phyloP scores from a whole-genome alignment of 2,797 vertebrate species.

The Champsocephalus esox region DNA sequence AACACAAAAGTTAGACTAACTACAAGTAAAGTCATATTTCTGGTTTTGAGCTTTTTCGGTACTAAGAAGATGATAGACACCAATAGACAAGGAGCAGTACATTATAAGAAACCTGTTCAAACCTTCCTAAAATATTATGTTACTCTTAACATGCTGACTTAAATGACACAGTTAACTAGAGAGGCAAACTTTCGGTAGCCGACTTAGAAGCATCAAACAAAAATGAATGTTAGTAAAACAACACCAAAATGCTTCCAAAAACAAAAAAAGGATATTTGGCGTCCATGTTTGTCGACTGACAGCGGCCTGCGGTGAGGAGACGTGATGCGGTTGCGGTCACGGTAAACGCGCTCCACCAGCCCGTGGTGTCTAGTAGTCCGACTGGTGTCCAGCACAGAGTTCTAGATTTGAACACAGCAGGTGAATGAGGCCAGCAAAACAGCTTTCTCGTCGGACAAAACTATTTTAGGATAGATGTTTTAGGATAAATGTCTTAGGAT shows the following conservation, averaged over 20 bases:
- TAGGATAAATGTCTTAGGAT: slow-evolving; percentile 61
- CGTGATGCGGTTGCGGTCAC: slow-evolving; percentile 94
- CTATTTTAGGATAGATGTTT: slow-evolving; percentile 44
- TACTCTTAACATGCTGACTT: neutral
- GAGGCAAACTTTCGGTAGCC: neutral
- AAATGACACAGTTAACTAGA: neutral
- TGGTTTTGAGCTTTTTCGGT: neutral
- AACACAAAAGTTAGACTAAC: too few species aligned
- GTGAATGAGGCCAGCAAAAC: slow-evolving; percentile 57
- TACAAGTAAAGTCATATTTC: neutral
- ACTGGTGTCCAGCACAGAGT: slow-evolving; percentile 96
- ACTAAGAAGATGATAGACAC: neutral
- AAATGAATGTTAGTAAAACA: neutral
- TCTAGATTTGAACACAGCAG: slow-evolving; percentile 88
- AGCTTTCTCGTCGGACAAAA: slow-evolving; percentile 24
- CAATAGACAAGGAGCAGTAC: neutral
- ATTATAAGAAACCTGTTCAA: neutral
- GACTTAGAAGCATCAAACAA: neutral
- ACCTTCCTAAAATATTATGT: neutral
- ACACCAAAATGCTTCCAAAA: neutral
- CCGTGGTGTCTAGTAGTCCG: slow-evolving; percentile 96
- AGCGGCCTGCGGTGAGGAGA: slow-evolving; percentile 96
- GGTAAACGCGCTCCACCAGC: slow-evolving; percentile 96
- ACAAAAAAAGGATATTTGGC: slow-evolving; percentile 96
- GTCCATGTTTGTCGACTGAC: slow-evolving; percentile 96